These are phyloP conservation scores for Carassius auratus DNA, from an alignment of 2,113 vertebrate species.

Conservation along the genomic window DNA sequence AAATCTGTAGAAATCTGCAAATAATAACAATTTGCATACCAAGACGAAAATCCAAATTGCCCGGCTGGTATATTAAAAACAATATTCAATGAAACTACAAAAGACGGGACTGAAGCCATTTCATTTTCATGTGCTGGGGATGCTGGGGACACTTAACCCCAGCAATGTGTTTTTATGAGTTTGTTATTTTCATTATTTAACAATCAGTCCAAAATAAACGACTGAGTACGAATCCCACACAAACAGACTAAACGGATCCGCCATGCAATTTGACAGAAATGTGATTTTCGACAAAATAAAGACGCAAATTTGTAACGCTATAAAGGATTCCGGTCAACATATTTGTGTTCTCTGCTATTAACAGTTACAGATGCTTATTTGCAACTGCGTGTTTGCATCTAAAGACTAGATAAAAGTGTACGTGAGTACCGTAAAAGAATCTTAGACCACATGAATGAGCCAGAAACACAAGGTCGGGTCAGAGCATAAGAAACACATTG, in stretches of 20 bases:
- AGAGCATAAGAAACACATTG: neutral
- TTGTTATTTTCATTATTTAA: constrained; percentile 38
- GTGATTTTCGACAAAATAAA: too few relatives aligned
- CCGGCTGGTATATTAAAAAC: constrained; percentile 73
- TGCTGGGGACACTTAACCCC: constrained; percentile 40
- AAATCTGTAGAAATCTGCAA: constrained; percentile 71
- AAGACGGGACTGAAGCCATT: constrained; percentile 73
- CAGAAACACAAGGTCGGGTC: neutral
- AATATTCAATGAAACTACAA: constrained; percentile 76
- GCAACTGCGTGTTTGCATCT: neutral
- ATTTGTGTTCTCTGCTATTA: constrained; percentile 13
- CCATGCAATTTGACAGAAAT: neutral
- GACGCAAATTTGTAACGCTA: neutral
- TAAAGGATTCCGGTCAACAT: constrained; percentile 47
- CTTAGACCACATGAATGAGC: neutral
- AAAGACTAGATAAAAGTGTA: neutral
- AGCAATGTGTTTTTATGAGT: constrained; percentile 42
- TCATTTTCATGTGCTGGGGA: constrained; percentile 62
- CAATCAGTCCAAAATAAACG: neutral
- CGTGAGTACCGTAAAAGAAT: constrained; percentile 11
- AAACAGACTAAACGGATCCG: neutral
- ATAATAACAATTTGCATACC: constrained; percentile 76
- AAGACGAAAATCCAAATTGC: constrained; percentile 70
- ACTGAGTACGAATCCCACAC: neutral
- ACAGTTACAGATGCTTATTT: neutral